Conservation (phyloP, 2,797 vertebrate genomes). For the Peromyscus eremicus region DNA sequence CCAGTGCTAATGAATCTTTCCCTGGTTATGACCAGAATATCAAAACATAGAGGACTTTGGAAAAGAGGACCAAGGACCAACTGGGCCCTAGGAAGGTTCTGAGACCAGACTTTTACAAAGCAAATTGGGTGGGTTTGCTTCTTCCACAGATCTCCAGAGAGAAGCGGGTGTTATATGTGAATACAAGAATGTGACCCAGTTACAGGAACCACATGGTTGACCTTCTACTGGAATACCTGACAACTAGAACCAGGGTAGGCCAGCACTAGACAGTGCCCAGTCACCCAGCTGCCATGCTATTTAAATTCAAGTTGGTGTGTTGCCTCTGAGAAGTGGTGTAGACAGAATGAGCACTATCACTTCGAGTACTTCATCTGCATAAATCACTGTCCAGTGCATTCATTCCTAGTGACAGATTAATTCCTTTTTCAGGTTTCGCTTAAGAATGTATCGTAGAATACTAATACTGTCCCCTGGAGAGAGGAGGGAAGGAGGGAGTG, state of each 20-base stretch:
- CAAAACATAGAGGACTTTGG: constrained; percentile 44
- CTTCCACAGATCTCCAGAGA: background rate
- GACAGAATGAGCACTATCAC: constrained; percentile 80
- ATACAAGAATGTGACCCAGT: background rate
- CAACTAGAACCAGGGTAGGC: background rate
- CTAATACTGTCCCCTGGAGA: constrained; percentile 83
- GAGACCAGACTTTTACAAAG: background rate
- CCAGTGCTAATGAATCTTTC: constrained; percentile 68
- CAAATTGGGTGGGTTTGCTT: background rate
- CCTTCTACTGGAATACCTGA: constrained; percentile 54
- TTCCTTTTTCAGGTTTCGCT: constrained; percentile 87
- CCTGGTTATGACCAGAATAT: constrained; percentile 74
- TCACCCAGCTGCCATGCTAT: constrained; percentile 68
- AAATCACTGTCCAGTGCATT: constrained; percentile 87
- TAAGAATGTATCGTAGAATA: constrained; percentile 85
- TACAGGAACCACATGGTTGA: background rate
- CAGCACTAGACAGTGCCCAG: background rate
- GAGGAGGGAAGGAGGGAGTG: rapidly evolving
- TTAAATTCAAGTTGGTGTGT: constrained; percentile 80
- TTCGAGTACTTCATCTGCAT: constrained; percentile 85
- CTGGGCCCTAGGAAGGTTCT: background rate
- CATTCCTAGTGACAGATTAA: constrained; percentile 89
- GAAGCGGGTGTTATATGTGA: background rate
- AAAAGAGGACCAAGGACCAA: background rate
- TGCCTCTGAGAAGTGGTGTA: constrained; percentile 74